phyloP scores from a whole-genome alignment of 2,113 vertebrate species.

The Myrmecobius fasciatus region DNA sequence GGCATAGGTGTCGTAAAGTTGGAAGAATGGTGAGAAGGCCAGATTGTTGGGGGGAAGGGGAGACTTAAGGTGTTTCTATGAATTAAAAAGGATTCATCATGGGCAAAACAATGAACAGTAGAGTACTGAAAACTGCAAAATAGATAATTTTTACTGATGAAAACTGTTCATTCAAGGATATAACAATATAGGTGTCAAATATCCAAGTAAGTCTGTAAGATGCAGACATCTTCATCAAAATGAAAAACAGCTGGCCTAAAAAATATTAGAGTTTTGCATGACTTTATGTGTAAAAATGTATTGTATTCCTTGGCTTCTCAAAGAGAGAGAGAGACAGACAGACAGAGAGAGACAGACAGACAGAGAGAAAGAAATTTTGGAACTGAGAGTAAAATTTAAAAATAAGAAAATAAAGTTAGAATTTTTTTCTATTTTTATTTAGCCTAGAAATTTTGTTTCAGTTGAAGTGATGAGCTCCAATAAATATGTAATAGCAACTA shows the following conservation, averaged over 20 bases:
- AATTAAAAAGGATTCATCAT: background rate
- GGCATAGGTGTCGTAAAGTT: background rate
- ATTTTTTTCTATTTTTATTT: background rate
- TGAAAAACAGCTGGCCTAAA: background rate
- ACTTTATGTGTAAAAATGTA: background rate
- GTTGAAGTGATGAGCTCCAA: background rate
- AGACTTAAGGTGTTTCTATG: background rate
- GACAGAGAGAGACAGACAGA: too few relatives aligned
- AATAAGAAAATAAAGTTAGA: background rate
- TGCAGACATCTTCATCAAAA: background rate
- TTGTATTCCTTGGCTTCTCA: background rate
- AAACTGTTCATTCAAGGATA: background rate
- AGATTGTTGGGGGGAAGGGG: background rate
- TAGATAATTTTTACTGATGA: background rate
- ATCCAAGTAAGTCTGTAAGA: background rate
- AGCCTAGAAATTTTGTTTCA: background rate
- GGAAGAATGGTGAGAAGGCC: background rate
- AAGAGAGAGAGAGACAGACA: too few relatives aligned
- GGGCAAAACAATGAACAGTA: background rate
- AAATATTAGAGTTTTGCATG: background rate
- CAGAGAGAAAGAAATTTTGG: background rate
- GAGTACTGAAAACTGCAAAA: background rate
- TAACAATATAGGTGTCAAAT: background rate
- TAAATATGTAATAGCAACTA: background rate
- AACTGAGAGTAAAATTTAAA: background rate